A percentile compares a stretch with the other conserved stretches of the same genome.
phyloP scores from a whole-genome alignment of 92 coral and sea anemone species.

The Palythoa heliodiscus region DNA sequence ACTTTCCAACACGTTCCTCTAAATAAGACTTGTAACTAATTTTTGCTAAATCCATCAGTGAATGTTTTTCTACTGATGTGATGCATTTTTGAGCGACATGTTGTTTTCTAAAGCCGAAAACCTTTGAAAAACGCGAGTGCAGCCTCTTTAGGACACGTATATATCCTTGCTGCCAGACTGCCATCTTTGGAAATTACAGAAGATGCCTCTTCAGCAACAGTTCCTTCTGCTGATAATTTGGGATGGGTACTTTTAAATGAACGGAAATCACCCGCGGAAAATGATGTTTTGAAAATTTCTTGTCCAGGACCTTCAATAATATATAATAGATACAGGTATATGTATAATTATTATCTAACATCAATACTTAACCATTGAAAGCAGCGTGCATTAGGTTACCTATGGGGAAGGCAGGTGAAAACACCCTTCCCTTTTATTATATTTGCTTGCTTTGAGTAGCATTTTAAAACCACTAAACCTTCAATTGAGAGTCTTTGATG shows the following conservation, averaged over 20 bases:
- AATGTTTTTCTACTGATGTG: conserved; percentile 47
- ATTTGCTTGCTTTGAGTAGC: background rate
- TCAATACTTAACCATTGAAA: conserved; percentile 9
- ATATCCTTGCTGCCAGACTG: conserved; percentile 20
- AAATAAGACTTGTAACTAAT: conserved; percentile 40
- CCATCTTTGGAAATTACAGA: conserved; percentile 27
- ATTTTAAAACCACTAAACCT: background rate
- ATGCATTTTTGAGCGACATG: conserved; percentile 56
- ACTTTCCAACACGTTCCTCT: conserved; percentile 51
- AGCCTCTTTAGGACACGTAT: too few species aligned
- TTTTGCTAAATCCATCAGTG: conserved; percentile 64
- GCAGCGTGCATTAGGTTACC: conserved; percentile 11
- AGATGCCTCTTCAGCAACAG: conserved; percentile 14
- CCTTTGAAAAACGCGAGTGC: too few species aligned
- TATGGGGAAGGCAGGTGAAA: conserved; percentile 18
- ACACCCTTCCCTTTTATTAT: background rate
- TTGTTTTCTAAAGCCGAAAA: conserved; percentile 61
- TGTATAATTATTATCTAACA: conserved; percentile 8
- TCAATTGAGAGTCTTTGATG: conserved; percentile 12
- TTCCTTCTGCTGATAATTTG: background rate
- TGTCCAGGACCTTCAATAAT: conserved; percentile 36
- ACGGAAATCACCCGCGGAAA: conserved; percentile 40
- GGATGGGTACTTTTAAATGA: conserved; percentile 27
- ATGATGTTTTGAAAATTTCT: conserved; percentile 12
- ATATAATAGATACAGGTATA: background rate